Conservation (phyloP, 2,797 vertebrate species). For the Notolepis coatsorum region DNA sequence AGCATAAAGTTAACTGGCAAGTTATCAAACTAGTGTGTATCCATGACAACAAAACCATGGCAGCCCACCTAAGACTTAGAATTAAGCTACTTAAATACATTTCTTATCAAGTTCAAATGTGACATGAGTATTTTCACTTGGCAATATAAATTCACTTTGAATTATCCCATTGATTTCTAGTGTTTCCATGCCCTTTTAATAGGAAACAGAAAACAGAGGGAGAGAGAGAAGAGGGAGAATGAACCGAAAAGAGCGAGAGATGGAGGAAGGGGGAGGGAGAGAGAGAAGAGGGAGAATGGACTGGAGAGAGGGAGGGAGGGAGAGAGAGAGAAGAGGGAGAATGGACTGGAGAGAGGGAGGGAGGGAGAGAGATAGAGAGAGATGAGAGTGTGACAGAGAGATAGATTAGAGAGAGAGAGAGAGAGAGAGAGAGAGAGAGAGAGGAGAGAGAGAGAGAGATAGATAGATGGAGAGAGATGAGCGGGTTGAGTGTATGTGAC, state of each 20-base stretch:
- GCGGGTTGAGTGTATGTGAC: neutral
- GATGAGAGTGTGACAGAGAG: constrained; percentile 38
- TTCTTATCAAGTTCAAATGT: too few species aligned
- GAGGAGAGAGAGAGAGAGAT: constrained; percentile 8
- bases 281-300: neutral
- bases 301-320: neutral
- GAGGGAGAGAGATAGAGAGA: constrained; percentile 22
- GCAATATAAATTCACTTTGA: too few species aligned
- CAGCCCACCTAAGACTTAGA: too few species aligned
- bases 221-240: constrained; percentile 5
- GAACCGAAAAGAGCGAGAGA: neutral
- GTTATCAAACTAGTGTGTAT: too few species aligned
- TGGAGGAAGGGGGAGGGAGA: neutral
- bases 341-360: constrained; percentile 38
- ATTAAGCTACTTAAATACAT: too few species aligned
- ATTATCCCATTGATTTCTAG: too few species aligned
- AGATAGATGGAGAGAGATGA: constrained; percentile 6
- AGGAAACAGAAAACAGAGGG: constrained; percentile 10
- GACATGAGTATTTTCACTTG: too few species aligned
- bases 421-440: constrained; percentile 42
- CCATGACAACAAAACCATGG: too few species aligned
- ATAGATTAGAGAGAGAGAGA: constrained; percentile 25
- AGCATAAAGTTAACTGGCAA: too few species aligned
- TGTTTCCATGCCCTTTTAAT: too few species aligned
- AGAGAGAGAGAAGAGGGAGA: constrained; percentile 26